Conservation (phyloP, 2,888 invertebrate genomes). For the Campoletis raptor region DNA sequence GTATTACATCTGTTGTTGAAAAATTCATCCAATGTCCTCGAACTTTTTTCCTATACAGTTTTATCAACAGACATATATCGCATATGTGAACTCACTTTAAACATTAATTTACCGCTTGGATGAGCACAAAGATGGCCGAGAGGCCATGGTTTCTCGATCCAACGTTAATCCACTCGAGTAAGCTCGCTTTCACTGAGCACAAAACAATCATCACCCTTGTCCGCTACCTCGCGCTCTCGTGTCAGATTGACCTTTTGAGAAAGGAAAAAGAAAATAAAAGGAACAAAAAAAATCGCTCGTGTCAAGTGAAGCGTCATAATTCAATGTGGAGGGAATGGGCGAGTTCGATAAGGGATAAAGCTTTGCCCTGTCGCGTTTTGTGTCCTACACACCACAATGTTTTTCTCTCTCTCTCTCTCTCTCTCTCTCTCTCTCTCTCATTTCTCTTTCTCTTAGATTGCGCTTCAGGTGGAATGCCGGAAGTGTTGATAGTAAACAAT, state of each 20-base stretch:
- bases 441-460: conserved; percentile 3
- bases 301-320: conserved; percentile 62
- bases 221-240: conserved; percentile 34
- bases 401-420: neutral
- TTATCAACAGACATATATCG: neutral
- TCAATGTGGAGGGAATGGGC: conserved; percentile 56
- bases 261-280: conserved; percentile 35
- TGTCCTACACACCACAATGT: neutral
- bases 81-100: neutral
- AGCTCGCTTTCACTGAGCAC: conserved; percentile 59
- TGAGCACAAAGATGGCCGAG: conserved; percentile 36
- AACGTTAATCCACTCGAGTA: conserved; percentile 59
- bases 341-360: conserved; percentile 46
- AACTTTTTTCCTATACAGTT: neutral
- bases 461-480: conserved; percentile 44
- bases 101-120: conserved; percentile 13
- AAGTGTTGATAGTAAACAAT: conserved; percentile 43
- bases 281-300: conserved; percentile 34
- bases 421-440: neutral
- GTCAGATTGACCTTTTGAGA: conserved; percentile 54
- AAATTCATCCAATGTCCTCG: neutral
- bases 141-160: conserved; percentile 47
- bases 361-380: neutral
- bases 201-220: conserved; percentile 58
- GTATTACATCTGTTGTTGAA: neutral